Base-by-base conservation (phyloP, 2,113 vertebrate species). In the Oryzias javanicus region DNA sequence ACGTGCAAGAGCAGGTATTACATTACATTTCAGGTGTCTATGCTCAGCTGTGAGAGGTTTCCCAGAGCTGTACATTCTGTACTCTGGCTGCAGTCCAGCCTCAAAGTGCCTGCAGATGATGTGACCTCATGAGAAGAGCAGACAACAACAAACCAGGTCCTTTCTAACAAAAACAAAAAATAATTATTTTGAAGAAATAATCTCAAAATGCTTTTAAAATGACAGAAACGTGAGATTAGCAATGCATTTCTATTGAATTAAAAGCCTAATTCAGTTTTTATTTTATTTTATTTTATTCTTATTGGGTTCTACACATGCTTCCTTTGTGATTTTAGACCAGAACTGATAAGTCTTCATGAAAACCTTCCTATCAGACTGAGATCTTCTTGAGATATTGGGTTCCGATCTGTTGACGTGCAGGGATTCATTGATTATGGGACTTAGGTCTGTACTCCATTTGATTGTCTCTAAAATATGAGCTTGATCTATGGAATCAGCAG, bases 41-140 rank as follows among this genome's bases (percentile, higher is more conserved):
- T 15, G 58, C 46, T 19, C 27, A 46, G 14, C 20, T 13, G 42
- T 27, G 42, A 46, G 55, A 57, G 22, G 16, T 46, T 57, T 45
- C 20, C 40, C 24, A 42, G 55, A 57, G 40, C 24, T 40, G 57
- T 42, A 24, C 47, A 52, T 52, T 24, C 20, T 42, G 65, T 47
- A 17, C 42, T 48, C 29, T 53, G 67, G 29, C 67, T 55, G 40
- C 14, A 49, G 40, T 57, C 54, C 52, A 45, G 42, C 24, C 40
- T 14, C 13, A 22, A 4, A 41, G 13, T 46, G 17, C 13, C 35
- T 24, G 50, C 44, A 60, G 20, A 49, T 15, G 27, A 29, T 35
- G 14, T 52, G 6, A 50, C 14, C 14, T 14, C 14, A 40, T 5
- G 17, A 16, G 44, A 12, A 55, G 15, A 42, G 15, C 49, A 57